Base-by-base conservation (phyloP, 2,888 invertebrate species). In the Brachyopa scutellaris region DNA sequence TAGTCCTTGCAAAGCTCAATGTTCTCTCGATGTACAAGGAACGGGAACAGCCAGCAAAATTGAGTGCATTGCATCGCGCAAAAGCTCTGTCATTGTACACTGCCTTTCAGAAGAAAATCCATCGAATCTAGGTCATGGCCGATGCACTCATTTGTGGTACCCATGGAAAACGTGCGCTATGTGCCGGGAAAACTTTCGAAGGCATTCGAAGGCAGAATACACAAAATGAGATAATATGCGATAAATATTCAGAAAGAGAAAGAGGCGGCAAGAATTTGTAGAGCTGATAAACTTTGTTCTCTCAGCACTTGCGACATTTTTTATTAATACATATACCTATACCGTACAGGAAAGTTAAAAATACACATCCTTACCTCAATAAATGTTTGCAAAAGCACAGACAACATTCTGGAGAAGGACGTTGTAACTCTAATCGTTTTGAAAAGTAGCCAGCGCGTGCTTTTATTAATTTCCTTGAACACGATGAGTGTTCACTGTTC, bases 51-150 rank as follows among this genome's bases (percentile, higher is more conserved):
- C 62, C 74, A 29, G 11, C 2, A 64, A 69, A 76, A 80, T 80
- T 66, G 82, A 82, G 77, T 82, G 70, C 82, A 80, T 80, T 80
- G 80, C 74, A 74, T 74, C 62, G 57, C 69, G 51, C 69, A 69
- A 82, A 82, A 82, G 82, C 82, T 82, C 55, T 45, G 29, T 8
- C 67, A 26, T 8, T 15, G 21, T 17, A 31, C 51, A 79, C 42
- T 53, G 59, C 64, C 82, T 76, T 59, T 77, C 82, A 72, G 47
- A 82, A 70, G 82, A 69, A 72, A 84, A 84, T 84, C 73, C 77
- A 33, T 33, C 72, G 74, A 86, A 89, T 87, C 85, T 89, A 89
- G 90, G 90, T 90, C 90, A 90, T 87, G 90, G 90, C 87, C 90
- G 87, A 87, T 88, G 88, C 87, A 88, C 89, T 89, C 89, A 86